Base-by-base conservation (phyloP, 2,113 vertebrate genomes). In the Amphilophus citrinellus region DNA sequence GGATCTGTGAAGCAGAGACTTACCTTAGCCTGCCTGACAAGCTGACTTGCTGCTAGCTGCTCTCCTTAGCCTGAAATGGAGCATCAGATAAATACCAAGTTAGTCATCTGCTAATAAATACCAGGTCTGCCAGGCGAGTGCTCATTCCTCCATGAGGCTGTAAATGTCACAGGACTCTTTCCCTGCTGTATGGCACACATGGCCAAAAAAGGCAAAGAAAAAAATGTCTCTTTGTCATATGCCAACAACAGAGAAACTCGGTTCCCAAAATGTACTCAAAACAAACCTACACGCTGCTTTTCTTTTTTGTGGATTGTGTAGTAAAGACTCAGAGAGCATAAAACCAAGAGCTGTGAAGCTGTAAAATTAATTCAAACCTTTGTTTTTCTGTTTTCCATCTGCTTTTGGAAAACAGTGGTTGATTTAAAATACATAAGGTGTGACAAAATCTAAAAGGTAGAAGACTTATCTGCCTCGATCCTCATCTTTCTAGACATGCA, bases 1-100 rank as follows among this genome's bases (percentile, higher is more conserved):
- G 27, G 68, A 56, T 27, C 7, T 65, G 47, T 18, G 75, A 15
- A 60, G 75, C 39, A 77, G 68, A 73, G 10, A 73, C 56, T 60
- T 59, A 42, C 13, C 3, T 7, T 24, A 1, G 7, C 10, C 27
- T 53, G 32, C 56, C 42, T 4, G 50, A 60, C 47, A 20, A 37
- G 24, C 71, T 82, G 8, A 61, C 18, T 32, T 6, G 44, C 35
- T 6, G n/a, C 10, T 56, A n/a, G 50, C 10, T 39, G 39, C 39
- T 77, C 24, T 24, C 7, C n/a, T 73, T 18, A 73, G 68, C 22
- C 27, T 73, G 68, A 56, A 56, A 56, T 56, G 27, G 68, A 73
- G 10, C 18, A 73, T 73, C 68, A 56, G 68, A 56, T 73, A 73
- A 73, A 73, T 73, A 73, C 47, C 47, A 73, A 56, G 68, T 76